Evolutionary conservation across 2,113 vertebrate species (phyloP).

Genomic region (Sterrhoptilus dennistouni): DNA sequence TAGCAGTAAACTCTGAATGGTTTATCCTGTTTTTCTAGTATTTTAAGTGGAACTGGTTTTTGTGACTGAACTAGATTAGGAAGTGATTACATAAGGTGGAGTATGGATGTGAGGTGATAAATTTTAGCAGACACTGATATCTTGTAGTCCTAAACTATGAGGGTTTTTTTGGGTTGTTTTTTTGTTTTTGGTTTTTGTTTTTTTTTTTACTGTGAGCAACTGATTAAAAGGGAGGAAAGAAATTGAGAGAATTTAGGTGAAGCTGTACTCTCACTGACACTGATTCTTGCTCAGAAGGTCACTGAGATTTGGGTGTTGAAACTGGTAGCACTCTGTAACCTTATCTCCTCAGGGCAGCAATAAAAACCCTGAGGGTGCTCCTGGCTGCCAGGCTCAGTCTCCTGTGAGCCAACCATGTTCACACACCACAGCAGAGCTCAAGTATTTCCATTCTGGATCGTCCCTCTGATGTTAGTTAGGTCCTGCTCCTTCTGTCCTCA

Average conservation of each 20-base stretch:
- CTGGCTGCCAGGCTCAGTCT: not conserved
- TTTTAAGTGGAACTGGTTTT: not conserved
- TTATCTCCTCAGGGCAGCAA: not conserved
- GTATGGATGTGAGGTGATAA: not conserved
- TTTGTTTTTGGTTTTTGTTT: too few relatives aligned
- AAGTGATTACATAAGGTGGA: not conserved
- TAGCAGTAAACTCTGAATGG: not conserved
- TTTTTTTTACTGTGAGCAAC: not conserved
- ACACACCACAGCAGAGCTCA: not conserved
- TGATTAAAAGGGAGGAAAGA: not conserved
- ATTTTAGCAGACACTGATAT: not conserved
- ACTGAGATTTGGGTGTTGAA: not conserved
- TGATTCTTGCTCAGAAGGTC: not conserved
- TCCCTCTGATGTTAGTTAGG: not conserved
- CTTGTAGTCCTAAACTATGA: not conserved
- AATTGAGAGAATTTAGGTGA: not conserved
- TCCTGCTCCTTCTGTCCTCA: not conserved
- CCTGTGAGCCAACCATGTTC: not conserved
- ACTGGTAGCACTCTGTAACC: not conserved
- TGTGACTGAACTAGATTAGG: not conserved
- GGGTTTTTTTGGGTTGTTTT: too few relatives aligned
- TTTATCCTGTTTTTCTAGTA: not conserved
- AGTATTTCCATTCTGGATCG: not conserved
- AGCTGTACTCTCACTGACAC: not conserved
- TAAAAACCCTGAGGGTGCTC: not conserved